Percentiles rank a stretch among this genome's conserved stretches.
Conservation (phyloP, 2,113 vertebrate species). For the Bubo scandiacus region DNA sequence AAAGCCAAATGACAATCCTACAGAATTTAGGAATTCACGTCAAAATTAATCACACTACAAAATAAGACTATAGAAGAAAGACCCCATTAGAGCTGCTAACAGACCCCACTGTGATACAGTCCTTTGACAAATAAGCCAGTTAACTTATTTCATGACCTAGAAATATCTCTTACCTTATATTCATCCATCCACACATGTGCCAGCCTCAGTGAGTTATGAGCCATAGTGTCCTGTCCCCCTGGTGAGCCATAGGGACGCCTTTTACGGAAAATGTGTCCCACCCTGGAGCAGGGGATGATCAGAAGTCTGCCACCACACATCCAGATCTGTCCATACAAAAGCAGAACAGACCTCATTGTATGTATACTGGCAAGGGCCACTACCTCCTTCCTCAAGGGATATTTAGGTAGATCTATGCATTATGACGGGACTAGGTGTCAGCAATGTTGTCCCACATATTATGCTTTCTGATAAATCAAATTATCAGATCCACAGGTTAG, state of each 20-base stretch:
- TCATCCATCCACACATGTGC: conserved; percentile 98
- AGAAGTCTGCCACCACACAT: conserved; percentile 94
- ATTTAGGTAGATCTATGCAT: background rate
- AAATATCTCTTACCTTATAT: conserved; percentile 83
- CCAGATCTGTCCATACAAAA: conserved; percentile 85
- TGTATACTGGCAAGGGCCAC: background rate
- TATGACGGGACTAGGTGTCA: background rate
- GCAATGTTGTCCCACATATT: background rate
- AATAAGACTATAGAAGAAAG: background rate
- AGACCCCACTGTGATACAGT: background rate
- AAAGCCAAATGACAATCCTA: background rate
- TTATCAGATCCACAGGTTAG: background rate
- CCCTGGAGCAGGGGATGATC: conserved; percentile 94
- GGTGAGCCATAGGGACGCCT: conserved; percentile 93
- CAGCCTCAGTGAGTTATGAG: conserved; percentile 91
- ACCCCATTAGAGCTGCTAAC: background rate
- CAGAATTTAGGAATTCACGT: background rate
- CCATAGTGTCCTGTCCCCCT: conserved; percentile 94
- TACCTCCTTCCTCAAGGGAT: background rate
- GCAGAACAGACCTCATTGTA: background rate
- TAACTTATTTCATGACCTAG: background rate
- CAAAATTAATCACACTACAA: background rate
- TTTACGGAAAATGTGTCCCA: conserved; percentile 98
- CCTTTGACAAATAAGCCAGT: background rate
- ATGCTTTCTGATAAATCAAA: background rate